These are phyloP conservation scores for Hypena proboscidalis DNA, from an alignment of 2,888 invertebrate species.

Conservation along the genomic window DNA sequence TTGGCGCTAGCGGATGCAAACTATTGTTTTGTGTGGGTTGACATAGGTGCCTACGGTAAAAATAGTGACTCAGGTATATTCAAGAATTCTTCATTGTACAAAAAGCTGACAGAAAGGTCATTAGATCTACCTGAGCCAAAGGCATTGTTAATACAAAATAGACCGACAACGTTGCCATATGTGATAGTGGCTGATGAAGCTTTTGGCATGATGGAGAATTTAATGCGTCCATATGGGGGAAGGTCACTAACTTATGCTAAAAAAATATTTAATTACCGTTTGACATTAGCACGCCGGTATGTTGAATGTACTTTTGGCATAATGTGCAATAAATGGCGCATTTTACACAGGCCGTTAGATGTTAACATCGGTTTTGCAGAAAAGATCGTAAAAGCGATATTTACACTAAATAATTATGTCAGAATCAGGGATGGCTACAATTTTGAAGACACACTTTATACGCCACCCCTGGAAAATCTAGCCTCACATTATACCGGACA, in stretches of 20 bases:
- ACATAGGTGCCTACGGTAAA: conserved; percentile 9
- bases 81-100: conserved; percentile 2
- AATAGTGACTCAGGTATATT: conserved; percentile 4
- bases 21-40: conserved; percentile 11
- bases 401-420: conserved; percentile 30
- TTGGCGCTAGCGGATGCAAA: conserved; percentile 15
- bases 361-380: conserved; percentile 21
- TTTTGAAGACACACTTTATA: conserved; percentile 19
- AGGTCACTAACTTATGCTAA: conserved; percentile 4
- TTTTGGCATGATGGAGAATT: not conserved
- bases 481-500: conserved; percentile 25
- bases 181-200: no score
- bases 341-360: conserved; percentile 29
- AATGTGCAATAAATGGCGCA: conserved; percentile 27
- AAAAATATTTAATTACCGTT: conserved; percentile 19
- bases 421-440: conserved; percentile 28
- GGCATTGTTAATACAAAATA: no score
- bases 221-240: no score
- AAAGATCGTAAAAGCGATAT: conserved; percentile 32
- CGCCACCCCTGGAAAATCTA: conserved; percentile 20
- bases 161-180: not conserved
- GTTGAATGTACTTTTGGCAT: conserved; percentile 21
- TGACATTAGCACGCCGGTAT: conserved; percentile 18
- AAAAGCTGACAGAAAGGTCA: not conserved
- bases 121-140: no score